These are phyloP conservation scores for Ooceraea biroi DNA, from an alignment of 1,140 invertebrate genomes.

Conservation along the genomic window DNA sequence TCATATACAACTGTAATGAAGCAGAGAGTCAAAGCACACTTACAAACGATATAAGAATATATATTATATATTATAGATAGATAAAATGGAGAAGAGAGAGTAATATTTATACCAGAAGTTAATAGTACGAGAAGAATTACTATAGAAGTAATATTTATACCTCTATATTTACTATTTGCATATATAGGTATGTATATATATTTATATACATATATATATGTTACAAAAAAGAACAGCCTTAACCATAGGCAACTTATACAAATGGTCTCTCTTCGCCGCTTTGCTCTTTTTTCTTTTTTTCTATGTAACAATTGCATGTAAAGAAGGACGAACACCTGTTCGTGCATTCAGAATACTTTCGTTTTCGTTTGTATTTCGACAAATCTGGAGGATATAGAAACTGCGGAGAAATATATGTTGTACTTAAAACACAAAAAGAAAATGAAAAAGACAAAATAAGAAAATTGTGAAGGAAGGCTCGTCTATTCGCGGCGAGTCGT, in stretches of 20 bases:
- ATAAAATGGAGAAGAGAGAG: conserved; percentile 59
- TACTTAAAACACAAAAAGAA: conserved; percentile 32
- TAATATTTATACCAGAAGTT: conserved; percentile 76
- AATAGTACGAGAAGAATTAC: conserved; percentile 65
- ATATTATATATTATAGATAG: conserved; percentile 59
- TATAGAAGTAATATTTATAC: conserved; percentile 79
- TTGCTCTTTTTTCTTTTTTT: conserved; percentile 1
- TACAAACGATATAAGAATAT: conserved; percentile 15
- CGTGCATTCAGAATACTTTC: too few relatives aligned
- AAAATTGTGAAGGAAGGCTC: background rate
- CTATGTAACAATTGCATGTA: too few relatives aligned
- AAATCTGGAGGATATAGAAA: too few relatives aligned
- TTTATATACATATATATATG: background rate
- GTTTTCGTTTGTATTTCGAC: too few relatives aligned
- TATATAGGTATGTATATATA: conserved; percentile 45
- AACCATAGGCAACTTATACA: conserved; percentile 19
- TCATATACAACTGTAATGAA: conserved; percentile 29
- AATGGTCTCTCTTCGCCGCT: background rate
- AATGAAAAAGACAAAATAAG: background rate
- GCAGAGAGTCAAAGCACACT: conserved; percentile 36
- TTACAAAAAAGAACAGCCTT: conserved; percentile 45
- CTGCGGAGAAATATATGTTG: background rate
- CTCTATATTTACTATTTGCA: conserved; percentile 73
- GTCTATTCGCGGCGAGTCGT: background rate
- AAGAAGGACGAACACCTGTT: too few relatives aligned